Base-by-base conservation (phyloP, 2,113 vertebrate species). In the Macrotis lagotis region DNA sequence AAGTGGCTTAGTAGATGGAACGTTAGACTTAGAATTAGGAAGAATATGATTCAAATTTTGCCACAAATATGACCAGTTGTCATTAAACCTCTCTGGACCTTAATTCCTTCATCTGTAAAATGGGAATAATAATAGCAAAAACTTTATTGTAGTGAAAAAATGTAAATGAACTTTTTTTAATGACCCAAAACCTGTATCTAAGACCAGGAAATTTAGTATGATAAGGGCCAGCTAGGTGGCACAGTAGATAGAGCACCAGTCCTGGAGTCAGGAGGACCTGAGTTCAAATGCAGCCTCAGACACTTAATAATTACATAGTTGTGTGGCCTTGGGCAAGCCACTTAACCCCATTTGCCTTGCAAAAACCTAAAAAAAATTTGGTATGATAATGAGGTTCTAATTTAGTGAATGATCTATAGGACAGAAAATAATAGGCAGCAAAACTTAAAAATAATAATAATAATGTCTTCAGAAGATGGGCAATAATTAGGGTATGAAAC, bases 1-100 rank as follows among this genome's bases (percentile, higher is more conserved):
- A 24, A 90, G 83, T 44, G 16, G 92, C 53, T 48, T 1, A 0
- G 0, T 19, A 74, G 24, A 91, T 51, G 3, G 6, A 22, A 0
- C 0, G 48, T 28, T 91, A 50, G 8, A 50, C 91, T 89, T 95
- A 24, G 5, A 93, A 14, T 4, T 14, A n/a, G 59, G 37, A 74
- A 83, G 51, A 90, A 25, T 49, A 74, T 90, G 8, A 16, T 92
- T 90, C 48, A 96, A 47, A 91, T 90, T 90, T 50, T 93, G 16
- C 90, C 51, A 49, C 91, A 90, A 8, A 95, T 3, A 66, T 14
- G 31, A 66, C 12, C 28, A 59, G 55, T 59, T 37, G 31, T 37
- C 59, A 66, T n/a, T 16, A 37, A 66, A 16, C 31, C 14, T 66
- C 59, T 66, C 59, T 66, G 59, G 12, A 5, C 3, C 59, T 66